phyloP scores from a whole-genome alignment of 2,797 vertebrate species.

The Spatula versicolor region DNA sequence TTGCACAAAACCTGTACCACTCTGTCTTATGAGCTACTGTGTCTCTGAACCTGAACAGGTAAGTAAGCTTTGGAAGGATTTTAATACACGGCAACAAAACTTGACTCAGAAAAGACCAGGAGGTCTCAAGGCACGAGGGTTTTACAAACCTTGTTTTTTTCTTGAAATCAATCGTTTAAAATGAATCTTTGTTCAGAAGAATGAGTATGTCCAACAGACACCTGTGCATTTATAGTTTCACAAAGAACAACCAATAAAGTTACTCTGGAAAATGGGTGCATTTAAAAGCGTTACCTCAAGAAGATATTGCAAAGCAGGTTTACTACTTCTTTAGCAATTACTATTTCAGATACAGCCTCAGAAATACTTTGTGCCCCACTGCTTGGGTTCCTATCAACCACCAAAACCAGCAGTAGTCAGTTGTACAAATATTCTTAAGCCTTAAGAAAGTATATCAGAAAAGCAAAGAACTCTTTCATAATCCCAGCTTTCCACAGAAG shows the following conservation, averaged over 20 bases:
- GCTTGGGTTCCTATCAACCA: neutral
- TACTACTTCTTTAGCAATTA: neutral
- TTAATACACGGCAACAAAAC: neutral
- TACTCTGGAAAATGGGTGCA: neutral
- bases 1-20: neutral
- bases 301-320: neutral
- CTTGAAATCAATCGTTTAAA: neutral
- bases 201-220: fast-evolving
- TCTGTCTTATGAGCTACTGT: neutral
- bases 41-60: neutral
- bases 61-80: neutral
- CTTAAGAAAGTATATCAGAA: neutral
- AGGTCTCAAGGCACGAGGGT: neutral
- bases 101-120: neutral
- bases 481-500: neutral
- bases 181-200: neutral
- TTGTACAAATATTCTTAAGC: neutral
- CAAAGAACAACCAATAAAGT: neutral
- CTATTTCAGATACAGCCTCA: neutral
- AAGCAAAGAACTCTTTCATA: neutral
- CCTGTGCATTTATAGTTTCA: neutral
- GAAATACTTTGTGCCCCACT: neutral
- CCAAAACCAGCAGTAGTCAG: neutral
- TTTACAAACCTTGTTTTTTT: neutral
- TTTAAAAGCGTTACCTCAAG: neutral